Base-by-base conservation (phyloP, 2,797 vertebrate genomes). In the Cryptoprocta ferox region DNA sequence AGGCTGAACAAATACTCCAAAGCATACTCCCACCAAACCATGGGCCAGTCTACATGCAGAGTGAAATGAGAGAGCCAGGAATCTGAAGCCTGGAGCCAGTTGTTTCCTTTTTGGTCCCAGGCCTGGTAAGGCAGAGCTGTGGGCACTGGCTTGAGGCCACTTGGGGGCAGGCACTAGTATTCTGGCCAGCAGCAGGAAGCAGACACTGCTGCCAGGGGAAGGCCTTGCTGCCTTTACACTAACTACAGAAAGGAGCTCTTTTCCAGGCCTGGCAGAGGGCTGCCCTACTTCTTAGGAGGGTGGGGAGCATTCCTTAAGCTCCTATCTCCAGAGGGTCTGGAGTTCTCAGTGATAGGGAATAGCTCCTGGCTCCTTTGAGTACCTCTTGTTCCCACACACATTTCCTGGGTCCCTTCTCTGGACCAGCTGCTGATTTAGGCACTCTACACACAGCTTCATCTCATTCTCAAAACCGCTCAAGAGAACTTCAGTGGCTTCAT, bases 81-180 rank as follows among this genome's bases (percentile, higher is more conserved):
- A 79, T 91, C 81, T n/a, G 80, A 90, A 80, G 35, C 65, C 53
- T 59, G 28, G 71, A 92, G 88, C 61, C 61, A 91, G 37, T 53
- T 12, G 10, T 39, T 95, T 95, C 76, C 95, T 68, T 66, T 91
- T 71, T 86, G 88, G 91, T 76, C 73, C 35, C 73, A 53, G 66
- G 48, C 53, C 42, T 66, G 56, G 35, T 56, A 70, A 91, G 59
- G 63, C 73, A 95, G 50, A 37, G 30, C 63, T 96, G n/a, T 89
- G 94, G 92, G 68, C 50, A 71, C 87, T 97, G 83, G 73, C 63
- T 93, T 15, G 30, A 91, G 83, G 92, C 86, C 56, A 89, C 82
- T 70, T 37, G 16, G 65, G 32, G 53, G 50, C 56, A 89, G 79
- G n/a, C n/a, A 4, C 75, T 48, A 24, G 4, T 65, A 26, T 63